A percentile compares a stretch with the other conserved stretches of the same genome.
Evolutionary conservation across 1,140 invertebrate species (phyloP).

Genomic region (Calliphora vicina): DNA sequence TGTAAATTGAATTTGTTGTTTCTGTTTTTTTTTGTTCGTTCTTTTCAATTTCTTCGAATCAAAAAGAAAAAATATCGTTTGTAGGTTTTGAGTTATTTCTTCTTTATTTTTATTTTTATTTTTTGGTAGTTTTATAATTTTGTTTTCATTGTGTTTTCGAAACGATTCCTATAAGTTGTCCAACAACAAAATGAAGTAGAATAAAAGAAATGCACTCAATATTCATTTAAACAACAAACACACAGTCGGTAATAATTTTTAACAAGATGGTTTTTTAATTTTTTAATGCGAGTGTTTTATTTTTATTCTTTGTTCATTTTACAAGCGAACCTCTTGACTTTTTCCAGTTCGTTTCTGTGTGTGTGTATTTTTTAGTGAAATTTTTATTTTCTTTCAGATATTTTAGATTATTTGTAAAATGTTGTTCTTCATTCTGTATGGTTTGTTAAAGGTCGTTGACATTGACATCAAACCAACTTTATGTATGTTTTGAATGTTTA

Average conservation of each 20-base stretch:
- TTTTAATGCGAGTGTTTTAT: conserved; percentile 6
- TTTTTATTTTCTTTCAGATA: neutral
- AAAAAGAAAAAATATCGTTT: neutral
- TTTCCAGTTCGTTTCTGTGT: neutral
- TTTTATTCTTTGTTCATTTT: neutral
- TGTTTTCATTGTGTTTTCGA: too few species aligned
- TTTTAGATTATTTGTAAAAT: neutral
- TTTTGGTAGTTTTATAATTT: neutral
- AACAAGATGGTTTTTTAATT: conserved; percentile 21
- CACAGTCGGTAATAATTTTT: conserved; percentile 16
- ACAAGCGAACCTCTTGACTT: conserved; percentile 17
- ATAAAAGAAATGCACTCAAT: neutral
- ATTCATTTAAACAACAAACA: neutral
- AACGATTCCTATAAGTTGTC: neutral
- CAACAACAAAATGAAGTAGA: neutral
- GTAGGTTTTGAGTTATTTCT: neutral
- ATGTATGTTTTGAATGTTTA: neutral
- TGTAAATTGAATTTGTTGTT: too few species aligned
- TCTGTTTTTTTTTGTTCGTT: neutral
- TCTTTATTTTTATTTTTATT: too few species aligned
- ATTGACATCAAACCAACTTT: neutral
- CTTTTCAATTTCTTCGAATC: neutral
- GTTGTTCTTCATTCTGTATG: conserved; percentile 15
- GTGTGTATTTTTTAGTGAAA: neutral
- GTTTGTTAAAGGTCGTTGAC: conserved; percentile 15